phyloP scores from a whole-genome alignment of 2,113 vertebrate species.

The Catharus fuscescens region DNA sequence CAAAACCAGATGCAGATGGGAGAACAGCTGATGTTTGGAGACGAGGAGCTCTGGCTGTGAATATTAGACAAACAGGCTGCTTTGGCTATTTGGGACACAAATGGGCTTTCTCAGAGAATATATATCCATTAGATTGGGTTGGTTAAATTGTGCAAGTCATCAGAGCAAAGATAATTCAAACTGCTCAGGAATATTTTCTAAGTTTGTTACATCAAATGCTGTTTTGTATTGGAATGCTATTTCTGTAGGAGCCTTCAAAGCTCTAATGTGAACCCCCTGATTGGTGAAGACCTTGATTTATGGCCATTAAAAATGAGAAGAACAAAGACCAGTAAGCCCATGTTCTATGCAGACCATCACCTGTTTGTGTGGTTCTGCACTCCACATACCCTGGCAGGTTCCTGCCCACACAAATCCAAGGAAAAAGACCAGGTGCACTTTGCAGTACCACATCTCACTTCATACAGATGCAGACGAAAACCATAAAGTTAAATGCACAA shows the following conservation, averaged over 20 bases:
- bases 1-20: not conserved
- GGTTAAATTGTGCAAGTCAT: not conserved
- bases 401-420: not conserved
- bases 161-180: not conserved
- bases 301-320: not conserved
- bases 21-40: not conserved
- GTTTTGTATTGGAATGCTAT: not conserved
- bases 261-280: not conserved
- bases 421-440: not conserved
- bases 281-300: not conserved
- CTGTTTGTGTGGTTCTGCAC: not conserved
- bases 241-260: not conserved
- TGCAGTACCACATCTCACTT: not conserved
- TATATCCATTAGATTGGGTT: not conserved
- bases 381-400: not conserved
- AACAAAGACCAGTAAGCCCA: not conserved
- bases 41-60: not conserved
- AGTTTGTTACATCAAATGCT: not conserved
- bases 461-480: not conserved
- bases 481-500: not conserved
- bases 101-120: not conserved
- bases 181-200: not conserved
- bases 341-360: rapidly evolving
- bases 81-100: not conserved
- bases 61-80: not conserved